Evolutionary conservation across 2,888 invertebrate genomes (phyloP), one percentile per base, ranked within the genome.

Genomic region (Dilophus febrilis): DNA sequence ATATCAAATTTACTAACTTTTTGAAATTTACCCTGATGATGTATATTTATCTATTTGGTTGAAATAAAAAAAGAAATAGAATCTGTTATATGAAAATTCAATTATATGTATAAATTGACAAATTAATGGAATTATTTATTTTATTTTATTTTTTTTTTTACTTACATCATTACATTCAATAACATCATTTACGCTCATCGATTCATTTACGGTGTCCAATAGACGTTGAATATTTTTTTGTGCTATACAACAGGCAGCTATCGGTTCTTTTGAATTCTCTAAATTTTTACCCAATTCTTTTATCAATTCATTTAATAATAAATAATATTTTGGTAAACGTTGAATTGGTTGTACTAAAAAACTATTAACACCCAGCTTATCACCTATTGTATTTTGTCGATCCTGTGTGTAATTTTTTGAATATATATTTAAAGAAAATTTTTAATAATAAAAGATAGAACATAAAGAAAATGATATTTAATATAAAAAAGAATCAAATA

Each of bases 321-420:
- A 45, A 0, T 57, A 56, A 51, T 62, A 62, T n/a, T 60, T 54
- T 1, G 61, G 58, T 52, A 62, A 56, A 31, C 62, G 53, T 44
- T 62, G 62, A 13, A 62, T 62, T 19, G 62, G 62, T 40, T 62
- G 61, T 11, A 61, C 57, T 32, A 62, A 47, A 41, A 62, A 62
- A 39, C 62, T 62, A 39, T 61, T 61, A 16, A 62, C 57, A 38
- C 62, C 62, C 45, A 62, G 47, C 43, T 60, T 61, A 46, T 62
- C 62, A 47, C 56, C 57, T 37, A 57, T 48, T 47, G 58, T 55
- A 34, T 51, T 47, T 46, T 62, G 61, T 38, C 59, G 50, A 28
- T 52, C 52, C 61, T 61, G 32, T 49, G 56, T 45, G 1, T 38
- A 40, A 43, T 14, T n/a, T 26, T 14, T 12, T 16, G 19, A n/a